A percentile compares a stretch with the other conserved stretches of the same genome.
phyloP scores from a whole-genome alignment of 2,113 vertebrate genomes.

The Aldabrachelys gigantea region DNA sequence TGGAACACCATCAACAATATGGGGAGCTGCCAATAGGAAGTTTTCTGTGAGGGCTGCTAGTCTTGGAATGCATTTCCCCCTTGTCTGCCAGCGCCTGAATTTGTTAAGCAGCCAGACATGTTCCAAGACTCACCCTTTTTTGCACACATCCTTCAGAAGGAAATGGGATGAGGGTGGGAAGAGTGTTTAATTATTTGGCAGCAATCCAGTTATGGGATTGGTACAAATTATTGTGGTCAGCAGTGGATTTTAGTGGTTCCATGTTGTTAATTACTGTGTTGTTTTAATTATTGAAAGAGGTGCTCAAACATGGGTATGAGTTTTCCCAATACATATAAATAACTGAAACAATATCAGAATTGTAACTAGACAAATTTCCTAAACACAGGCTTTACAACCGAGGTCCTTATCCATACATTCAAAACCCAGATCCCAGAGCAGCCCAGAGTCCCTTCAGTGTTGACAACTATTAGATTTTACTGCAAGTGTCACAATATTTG shows the following conservation, averaged over 20 bases:
- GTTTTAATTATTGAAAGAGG: slow-evolving; percentile 62
- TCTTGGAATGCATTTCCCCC: slow-evolving; percentile 34
- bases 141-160: not conserved
- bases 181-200: not conserved
- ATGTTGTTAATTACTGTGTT: slow-evolving; percentile 34
- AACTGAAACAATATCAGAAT: slow-evolving; percentile 35
- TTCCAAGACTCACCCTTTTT: slow-evolving; percentile 12
- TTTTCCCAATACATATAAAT: slow-evolving; percentile 14
- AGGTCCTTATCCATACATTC: slow-evolving; percentile 34
- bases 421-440: slow-evolving; percentile 36
- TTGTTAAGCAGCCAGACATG: slow-evolving; percentile 61
- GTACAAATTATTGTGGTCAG: slow-evolving; percentile 56
- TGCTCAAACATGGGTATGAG: not conserved
- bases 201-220: slow-evolving; percentile 26
- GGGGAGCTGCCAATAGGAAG: not conserved
- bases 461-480: not conserved
- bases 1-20: not conserved
- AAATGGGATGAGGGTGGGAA: not conserved
- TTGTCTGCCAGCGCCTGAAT: slow-evolving; percentile 64
- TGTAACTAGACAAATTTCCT: slow-evolving; percentile 32
- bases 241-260: slow-evolving; percentile 59
- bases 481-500: slow-evolving; percentile 32
- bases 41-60: not conserved
- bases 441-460: slow-evolving; percentile 15
- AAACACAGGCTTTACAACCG: slow-evolving; percentile 50